Evolutionary conservation across 1,140 invertebrate genomes (phyloP), one percentile per base, ranked within the genome.

Genomic region (Hypothenemus hampei): DNA sequence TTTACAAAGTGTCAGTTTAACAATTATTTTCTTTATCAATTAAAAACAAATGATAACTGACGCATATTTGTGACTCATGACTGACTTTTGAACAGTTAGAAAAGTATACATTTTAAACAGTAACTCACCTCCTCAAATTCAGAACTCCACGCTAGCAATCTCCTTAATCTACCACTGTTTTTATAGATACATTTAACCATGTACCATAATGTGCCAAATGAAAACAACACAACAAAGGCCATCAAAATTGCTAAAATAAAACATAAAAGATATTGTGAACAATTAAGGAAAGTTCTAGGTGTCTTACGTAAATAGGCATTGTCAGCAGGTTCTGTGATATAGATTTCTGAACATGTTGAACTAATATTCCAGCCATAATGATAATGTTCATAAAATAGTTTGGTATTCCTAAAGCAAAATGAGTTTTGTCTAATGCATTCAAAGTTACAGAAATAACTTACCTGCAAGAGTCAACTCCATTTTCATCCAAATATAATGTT

Each of bases 361-460:
- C 73, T 72, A 39, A 78, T 63, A 68, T 78, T 79, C 77, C 75
- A 78, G 10, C 73, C 72, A 63, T 78, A 79, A 35, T 65, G 62
- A 47, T 77, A 77, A 68, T 78, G 70, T 50, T 79, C 74, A 62
- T 71, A 70, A 44, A 78, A 75, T 23, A 63, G 26, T 16, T 65
- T 54, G n/a, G 49, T 55, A 13, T 57, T 55, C 8, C 61, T 60
- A 47, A 35, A 69, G n/a, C n/a, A 73, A 46, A 46, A 29, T 16
- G 4, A n/a, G 63, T 65, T 10, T 21, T 1, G 10, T 1, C 26
- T 31, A 13, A 31, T 20, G 7, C 10, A 31, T 31, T 16, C 4
- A 18, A 19, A 18, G 31, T 4, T 31, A 46, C 3, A 26, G 4
- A 18, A 43, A 11, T 31, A 46, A 16, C 7, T 16, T 11, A 51